Percentiles rank a stretch among this genome's conserved stretches.
Evolutionary conservation across 2,113 vertebrate genomes (phyloP).

Genomic region (Brachionichthys hirsutus): DNA sequence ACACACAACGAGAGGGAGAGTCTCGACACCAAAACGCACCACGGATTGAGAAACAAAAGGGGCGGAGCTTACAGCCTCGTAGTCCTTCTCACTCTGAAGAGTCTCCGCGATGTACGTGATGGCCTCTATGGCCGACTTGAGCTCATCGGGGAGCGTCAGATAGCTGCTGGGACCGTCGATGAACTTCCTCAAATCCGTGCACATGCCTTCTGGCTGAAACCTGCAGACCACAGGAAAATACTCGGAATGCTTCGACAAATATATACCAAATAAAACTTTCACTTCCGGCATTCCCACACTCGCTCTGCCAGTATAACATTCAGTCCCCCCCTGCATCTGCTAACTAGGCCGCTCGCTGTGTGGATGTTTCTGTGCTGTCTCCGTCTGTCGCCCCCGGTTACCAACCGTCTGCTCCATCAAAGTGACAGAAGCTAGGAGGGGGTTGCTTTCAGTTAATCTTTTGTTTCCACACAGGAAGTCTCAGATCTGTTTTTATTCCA

Average conservation of each 20-base stretch:
- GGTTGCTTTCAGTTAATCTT: not conserved
- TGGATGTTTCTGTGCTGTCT: not conserved
- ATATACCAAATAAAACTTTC: too few relatives aligned
- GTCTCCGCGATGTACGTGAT: slow-evolving; percentile 85
- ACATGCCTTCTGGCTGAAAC: slow-evolving; percentile 79
- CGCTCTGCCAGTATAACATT: slow-evolving; percentile 17
- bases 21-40: not conserved
- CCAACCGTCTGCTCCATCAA: slow-evolving; percentile 17
- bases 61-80: slow-evolving; percentile 77
- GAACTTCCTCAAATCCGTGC: slow-evolving; percentile 79
- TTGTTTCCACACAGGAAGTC: not conserved
- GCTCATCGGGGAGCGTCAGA: slow-evolving; percentile 79
- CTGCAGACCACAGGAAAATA: slow-evolving; percentile 50
- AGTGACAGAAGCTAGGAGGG: slow-evolving; percentile 8
- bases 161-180: slow-evolving; percentile 80
- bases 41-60: not conserved
- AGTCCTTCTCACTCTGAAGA: slow-evolving; percentile 85
- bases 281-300: slow-evolving; percentile 24
- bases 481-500: too few relatives aligned
- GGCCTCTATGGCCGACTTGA: slow-evolving; percentile 82
- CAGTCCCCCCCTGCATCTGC: slow-evolving; percentile 34
- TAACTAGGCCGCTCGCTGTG: slow-evolving; percentile 28
- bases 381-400: slow-evolving; percentile 29
- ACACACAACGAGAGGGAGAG: not conserved
- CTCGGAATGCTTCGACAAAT: too few relatives aligned